Evolutionary conservation across 2,888 invertebrate genomes (phyloP), one percentile per base, ranked within the genome.

Genomic region (Acleris emargana): DNA sequence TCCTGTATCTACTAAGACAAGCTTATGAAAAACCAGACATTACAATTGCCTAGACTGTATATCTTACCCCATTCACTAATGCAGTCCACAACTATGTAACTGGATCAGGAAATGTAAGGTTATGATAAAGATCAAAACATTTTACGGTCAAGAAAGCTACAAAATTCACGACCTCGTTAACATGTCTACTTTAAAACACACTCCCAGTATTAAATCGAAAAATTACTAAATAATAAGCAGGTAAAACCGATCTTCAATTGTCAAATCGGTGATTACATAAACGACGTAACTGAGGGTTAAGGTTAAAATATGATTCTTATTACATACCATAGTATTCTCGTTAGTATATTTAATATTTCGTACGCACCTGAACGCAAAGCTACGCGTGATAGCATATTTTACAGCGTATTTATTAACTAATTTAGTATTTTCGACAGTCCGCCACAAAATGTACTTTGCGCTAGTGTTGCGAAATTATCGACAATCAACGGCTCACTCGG

Each of bases 371-470:
- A 93, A 85, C 95, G 93, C 87, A 95, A 91, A 87, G 94, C 94
- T 84, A 94, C 93, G 80, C 95, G 94, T 76, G 95, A 95, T 83
- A 95, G 88, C 95, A 95, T 95, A 92, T 93, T 94, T 75, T 72
- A 70, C 73, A 72, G 74, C 73, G 74, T 75, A 83, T 81, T 81
- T 80, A 80, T 68, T 57, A 75, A 74, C 72, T 73, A 74, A 79
- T 74, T 72, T 67, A 70, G 64, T 78, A 80, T 81, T 81, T 78
- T 78, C 85, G 81, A 85, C 87, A 85, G 81, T 71, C 83, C 79
- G 73, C 71, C 67, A 67, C 45, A 79, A 81, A 84, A 82, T 76
- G 75, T 82, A 84, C 86, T 84, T 85, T 81, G 81, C 83, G 83
- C 74, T 88, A 88, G 88, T 78, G 87, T 72, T 81, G 87, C 71